phyloP scores from a whole-genome alignment of 2,113 vertebrate species.

The Hemichromis elongatus region DNA sequence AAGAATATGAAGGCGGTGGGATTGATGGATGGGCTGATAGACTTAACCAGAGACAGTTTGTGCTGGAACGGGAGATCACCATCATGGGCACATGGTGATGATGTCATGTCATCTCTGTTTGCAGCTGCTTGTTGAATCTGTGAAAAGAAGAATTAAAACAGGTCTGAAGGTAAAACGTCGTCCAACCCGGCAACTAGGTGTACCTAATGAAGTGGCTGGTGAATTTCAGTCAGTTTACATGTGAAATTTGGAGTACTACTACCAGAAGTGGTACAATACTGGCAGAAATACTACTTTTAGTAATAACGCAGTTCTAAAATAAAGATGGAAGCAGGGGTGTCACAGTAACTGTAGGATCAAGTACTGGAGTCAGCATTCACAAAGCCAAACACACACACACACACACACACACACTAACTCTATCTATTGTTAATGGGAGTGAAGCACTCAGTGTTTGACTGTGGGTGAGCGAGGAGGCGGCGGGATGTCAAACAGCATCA shows the following conservation, averaged over 20 bases:
- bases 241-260: no score
- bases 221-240: no score
- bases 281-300: background rate
- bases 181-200: background rate
- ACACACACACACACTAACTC: background rate
- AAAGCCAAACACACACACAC: background rate
- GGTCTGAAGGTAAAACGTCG: background rate
- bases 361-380: background rate
- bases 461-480: constrained; percentile 29
- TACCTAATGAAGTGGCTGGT: background rate
- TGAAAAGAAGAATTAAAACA: background rate
- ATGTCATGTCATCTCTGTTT: background rate
- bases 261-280: background rate
- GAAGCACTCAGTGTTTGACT: constrained; percentile 21
- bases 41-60: background rate
- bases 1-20: background rate
- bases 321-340: background rate
- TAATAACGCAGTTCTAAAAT: background rate
- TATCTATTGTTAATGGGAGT: constrained; percentile 43
- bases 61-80: background rate
- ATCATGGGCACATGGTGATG: background rate
- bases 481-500: constrained; percentile 44
- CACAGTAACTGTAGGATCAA: background rate
- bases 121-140: background rate
- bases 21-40: background rate